Base-by-base conservation (phyloP, 1,140 invertebrate genomes). In the Fopius arisanus region DNA sequence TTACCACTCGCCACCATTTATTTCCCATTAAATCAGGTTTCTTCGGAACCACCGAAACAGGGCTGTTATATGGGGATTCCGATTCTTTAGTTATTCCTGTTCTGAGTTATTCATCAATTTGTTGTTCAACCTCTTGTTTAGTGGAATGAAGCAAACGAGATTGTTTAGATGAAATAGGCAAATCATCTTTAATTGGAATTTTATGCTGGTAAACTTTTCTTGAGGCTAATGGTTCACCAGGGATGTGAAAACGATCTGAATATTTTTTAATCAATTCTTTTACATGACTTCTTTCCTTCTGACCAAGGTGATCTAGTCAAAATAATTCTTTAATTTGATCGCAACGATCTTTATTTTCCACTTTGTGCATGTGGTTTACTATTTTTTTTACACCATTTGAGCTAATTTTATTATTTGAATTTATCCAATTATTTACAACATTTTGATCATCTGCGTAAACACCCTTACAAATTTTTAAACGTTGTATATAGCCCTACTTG, bases 11-110 rank as follows among this genome's bases (percentile, higher is more conserved):
- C 77, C 77, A 84, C 79, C 82, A 82, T 65, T 67, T 71, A 74
- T 85, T 76, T 1, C 77, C 79, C 12, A 78, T 79, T 1, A 81
- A 78, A 48, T 86, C 83, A 7, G 75, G 7, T 86, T 75, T 84
- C 86, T 80, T 82, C 0, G 84, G 82, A 4, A 87, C 82, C 7
- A 87, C 21, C 67, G 74, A 80, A 3, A 83, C 74, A 0, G 83
- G 83, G 21, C 75, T 69, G 51, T 72, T 82, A 75, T 81, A 84
- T 9, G 84, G 81, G 0, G 78, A 79, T 41, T 72, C 5, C 33
- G 33, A 37, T 37, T 37, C 12, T 37, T 37, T 37, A 6, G 12
- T 76, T 2, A 75, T 80, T 26, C 75, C 71, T 37, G 81, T 74
- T 10, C 78, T 72, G 33, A 81, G 48, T 51, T 79, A 51, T 63